Conservation (phyloP, 2,888 invertebrate species). For the Phrixothrix hirtus region DNA sequence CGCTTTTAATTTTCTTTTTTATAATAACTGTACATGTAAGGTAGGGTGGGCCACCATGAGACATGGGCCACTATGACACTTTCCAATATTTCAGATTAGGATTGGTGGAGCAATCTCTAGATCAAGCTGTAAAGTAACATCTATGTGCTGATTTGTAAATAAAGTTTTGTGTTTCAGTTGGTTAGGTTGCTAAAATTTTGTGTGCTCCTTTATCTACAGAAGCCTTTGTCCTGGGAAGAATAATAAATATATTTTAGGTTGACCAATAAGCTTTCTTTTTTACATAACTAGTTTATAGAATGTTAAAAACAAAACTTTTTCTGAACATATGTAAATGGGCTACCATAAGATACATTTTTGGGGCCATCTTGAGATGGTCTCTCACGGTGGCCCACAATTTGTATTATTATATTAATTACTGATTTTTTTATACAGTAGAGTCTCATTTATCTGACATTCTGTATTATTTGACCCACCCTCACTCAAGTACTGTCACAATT, state of each 20-base stretch:
- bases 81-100: constrained; percentile 1
- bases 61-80: constrained; percentile 1
- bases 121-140: background rate
- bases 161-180: background rate
- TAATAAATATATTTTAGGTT: too few species aligned
- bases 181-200: background rate
- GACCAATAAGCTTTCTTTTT: background rate
- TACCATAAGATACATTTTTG: constrained; percentile 1
- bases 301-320: constrained; percentile 1
- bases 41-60: constrained; percentile 2
- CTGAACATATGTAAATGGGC: background rate
- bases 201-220: constrained; percentile 1
- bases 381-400: constrained; percentile 2
- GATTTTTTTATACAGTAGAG: too few species aligned
- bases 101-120: background rate
- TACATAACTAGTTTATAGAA: background rate
- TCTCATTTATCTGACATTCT: too few species aligned
- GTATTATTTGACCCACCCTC: too few species aligned
- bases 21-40: too few species aligned
- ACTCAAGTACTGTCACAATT: too few species aligned
- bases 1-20: too few species aligned
- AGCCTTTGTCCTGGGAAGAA: background rate
- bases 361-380: background rate
- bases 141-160: background rate
- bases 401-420: too few species aligned